Percentiles rank a stretch among this genome's conserved stretches.
These are phyloP conservation scores for Polypterus senegalus DNA, from an alignment of 2,113 vertebrate genomes.

Conservation along the genomic window DNA sequence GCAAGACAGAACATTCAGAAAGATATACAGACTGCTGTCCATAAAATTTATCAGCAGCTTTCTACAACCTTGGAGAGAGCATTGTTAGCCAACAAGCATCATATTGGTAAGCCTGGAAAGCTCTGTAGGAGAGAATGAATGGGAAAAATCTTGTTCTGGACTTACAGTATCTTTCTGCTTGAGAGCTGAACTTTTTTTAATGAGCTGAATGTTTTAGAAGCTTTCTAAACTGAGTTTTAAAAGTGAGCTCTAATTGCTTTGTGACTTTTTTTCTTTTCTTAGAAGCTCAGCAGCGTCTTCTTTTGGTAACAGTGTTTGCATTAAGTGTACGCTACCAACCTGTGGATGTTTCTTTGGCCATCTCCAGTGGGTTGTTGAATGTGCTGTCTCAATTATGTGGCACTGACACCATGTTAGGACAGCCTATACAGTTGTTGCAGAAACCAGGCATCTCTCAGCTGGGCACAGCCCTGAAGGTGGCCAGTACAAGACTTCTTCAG, in stretches of 20 bases:
- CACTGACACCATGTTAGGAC: conserved; percentile 86
- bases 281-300: conserved; percentile 94
- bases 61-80: conserved; percentile 85
- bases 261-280: conserved; percentile 15
- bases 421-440: conserved; percentile 79
- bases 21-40: conserved; percentile 89
- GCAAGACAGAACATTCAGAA: conserved; percentile 82
- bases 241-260: neutral
- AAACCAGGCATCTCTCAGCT: conserved; percentile 87
- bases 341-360: conserved; percentile 86
- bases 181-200: neutral
- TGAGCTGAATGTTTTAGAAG: neutral
- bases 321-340: conserved; percentile 94
- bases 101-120: conserved; percentile 62
- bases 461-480: conserved; percentile 89
- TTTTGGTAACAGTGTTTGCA: conserved; percentile 90
- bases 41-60: conserved; percentile 94
- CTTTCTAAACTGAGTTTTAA: neutral
- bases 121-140: neutral
- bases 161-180: neutral
- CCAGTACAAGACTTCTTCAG: conserved; percentile 85
- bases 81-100: conserved; percentile 87
- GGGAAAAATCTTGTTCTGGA: neutral
- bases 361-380: conserved; percentile 84
- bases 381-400: conserved; percentile 90